Evolutionary conservation across 2,888 invertebrate genomes (phyloP).

Genomic region (Anaspis maculata): DNA sequence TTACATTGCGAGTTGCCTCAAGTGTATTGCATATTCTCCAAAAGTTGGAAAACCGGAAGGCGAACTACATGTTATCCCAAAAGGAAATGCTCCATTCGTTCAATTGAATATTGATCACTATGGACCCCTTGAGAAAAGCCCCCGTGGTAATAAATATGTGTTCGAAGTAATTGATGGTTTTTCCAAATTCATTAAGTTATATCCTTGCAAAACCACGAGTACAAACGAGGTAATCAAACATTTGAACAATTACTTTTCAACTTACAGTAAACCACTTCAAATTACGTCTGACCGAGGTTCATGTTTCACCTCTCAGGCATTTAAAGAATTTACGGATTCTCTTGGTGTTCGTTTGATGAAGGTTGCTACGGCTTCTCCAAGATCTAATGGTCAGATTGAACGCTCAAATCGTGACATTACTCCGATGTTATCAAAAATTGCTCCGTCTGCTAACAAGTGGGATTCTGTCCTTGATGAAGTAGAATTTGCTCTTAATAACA

Average conservation of each 20-base stretch:
- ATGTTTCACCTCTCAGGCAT: not conserved
- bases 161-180: not conserved
- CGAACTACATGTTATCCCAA: conserved; percentile 21
- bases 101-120: conserved; percentile 26
- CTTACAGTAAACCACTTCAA: conserved; percentile 1
- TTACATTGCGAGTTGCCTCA: conserved; percentile 24
- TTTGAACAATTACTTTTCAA: not conserved
- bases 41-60: conserved; percentile 20
- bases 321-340: too few species aligned
- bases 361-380: too few species aligned
- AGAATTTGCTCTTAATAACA: conserved; percentile 3
- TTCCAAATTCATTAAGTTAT: conserved; percentile 1
- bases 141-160: not conserved
- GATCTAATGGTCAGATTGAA: too few species aligned
- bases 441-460: not conserved
- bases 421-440: not conserved
- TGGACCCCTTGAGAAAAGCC: conserved; percentile 18
- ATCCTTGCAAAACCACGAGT: not conserved
- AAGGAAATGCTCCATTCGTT: conserved; percentile 22
- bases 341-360: too few species aligned
- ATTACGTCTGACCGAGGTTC: not conserved
- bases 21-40: conserved; percentile 18
- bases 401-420: not conserved
- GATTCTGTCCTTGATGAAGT: not conserved
- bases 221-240: not conserved